Conservation (phyloP, 2,113 vertebrate genomes). For the Microcebus lehilahytsara region DNA sequence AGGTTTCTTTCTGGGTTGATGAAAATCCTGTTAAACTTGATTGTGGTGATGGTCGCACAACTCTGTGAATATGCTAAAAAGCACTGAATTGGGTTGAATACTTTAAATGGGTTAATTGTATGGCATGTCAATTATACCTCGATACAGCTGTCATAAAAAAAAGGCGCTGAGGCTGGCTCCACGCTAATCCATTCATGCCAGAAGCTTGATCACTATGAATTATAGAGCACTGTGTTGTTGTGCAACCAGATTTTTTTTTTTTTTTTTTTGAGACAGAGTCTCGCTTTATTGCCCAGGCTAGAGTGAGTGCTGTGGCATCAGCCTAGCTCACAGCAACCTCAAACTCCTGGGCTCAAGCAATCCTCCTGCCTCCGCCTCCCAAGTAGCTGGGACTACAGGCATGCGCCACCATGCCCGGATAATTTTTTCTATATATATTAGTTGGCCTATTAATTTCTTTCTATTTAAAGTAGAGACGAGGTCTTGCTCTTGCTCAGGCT, state of each 20-base stretch:
- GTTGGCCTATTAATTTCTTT: no score
- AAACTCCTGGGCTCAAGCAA: no score
- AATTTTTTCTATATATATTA: no score
- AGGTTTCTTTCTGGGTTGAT: neutral
- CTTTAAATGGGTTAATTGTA: neutral
- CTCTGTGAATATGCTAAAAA: neutral
- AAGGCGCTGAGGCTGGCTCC: neutral
- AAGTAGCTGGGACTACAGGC: no score
- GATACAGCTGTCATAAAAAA: neutral
- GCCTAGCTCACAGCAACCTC: no score
- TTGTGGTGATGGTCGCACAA: neutral
- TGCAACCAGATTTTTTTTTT: neutral
- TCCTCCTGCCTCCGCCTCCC: no score
- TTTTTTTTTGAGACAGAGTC: no score
- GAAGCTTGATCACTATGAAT: neutral
- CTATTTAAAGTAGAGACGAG: no score
- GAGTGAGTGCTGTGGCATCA: no score
- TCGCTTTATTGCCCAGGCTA: no score
- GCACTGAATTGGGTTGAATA: neutral
- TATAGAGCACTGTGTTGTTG: neutral
- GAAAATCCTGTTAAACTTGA: neutral
- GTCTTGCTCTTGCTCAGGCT: no score
- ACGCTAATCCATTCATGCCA: neutral
- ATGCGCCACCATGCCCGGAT: no score
- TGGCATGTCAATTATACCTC: neutral